phyloP scores from a whole-genome alignment of 2,113 vertebrate genomes.

The Cyprichromis sp. region DNA sequence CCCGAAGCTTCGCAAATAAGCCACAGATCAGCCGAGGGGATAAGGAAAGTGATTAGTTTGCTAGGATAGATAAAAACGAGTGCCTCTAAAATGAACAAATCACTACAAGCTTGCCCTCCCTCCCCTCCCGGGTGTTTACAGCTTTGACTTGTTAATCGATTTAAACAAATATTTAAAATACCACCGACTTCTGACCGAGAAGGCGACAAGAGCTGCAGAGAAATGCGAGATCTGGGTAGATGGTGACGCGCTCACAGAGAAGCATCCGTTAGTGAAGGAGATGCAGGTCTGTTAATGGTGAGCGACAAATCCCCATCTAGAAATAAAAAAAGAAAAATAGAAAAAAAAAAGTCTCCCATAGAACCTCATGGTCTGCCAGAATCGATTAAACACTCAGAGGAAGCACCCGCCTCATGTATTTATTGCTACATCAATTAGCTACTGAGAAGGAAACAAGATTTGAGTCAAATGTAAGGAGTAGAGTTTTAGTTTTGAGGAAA shows the following conservation, averaged over 20 bases:
- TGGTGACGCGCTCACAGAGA: not conserved
- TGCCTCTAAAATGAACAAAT: slow-evolving; percentile 59
- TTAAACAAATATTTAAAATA: not conserved
- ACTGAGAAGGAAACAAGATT: slow-evolving; percentile 53
- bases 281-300: not conserved
- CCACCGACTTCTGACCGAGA: not conserved
- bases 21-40: not conserved
- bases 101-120: slow-evolving; percentile 65
- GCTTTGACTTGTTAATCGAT: slow-evolving; percentile 74
- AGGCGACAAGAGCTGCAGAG: slow-evolving; percentile 31
- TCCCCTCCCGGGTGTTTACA: slow-evolving; percentile 25
- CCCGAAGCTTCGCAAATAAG: slow-evolving; percentile 5
- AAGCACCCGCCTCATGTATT: slow-evolving; percentile 37
- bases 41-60: slow-evolving; percentile 11
- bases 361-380: slow-evolving; percentile 18
- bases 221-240: not conserved
- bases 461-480: not conserved
- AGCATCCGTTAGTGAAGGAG: slow-evolving; percentile 8
- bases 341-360: not conserved
- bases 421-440: slow-evolving; percentile 74
- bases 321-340: not conserved
- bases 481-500: slow-evolving; percentile 23
- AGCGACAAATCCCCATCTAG: not conserved
- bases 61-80: not conserved
- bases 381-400: slow-evolving; percentile 20